Evolutionary conservation across 2,797 vertebrate species (phyloP), one percentile per base, ranked within the genome.

Genomic region (Apogon talboti): DNA sequence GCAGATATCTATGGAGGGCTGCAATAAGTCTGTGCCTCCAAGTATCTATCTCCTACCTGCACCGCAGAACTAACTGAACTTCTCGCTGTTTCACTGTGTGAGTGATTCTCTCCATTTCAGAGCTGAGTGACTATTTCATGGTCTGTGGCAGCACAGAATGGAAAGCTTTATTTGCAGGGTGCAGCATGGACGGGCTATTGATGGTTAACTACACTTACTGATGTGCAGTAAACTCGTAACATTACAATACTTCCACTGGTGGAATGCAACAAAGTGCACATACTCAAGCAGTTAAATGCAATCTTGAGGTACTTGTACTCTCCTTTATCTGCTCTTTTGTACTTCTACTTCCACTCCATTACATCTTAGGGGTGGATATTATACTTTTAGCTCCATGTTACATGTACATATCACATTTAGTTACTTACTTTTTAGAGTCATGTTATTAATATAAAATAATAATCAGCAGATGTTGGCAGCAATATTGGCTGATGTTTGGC

Each of bases 1-100:
- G 87, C 92, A 92, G 90, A 89, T 91, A 90, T 90, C 87, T 91
- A 89, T 84, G 87, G 86, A 83, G 81, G 79, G 79, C 82, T 78
- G 90, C 88, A 92, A 91, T 92, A 91, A 91, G 87, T 88, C 85
- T 85, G 71, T 89, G 89, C 91, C 92, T 91, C 84, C 86, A 61
- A 91, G 88, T 92, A 87, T 91, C 89, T 90, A 86, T 89, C 87
- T 83, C 83, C 87, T 87, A 87, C 87, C 83, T 86, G 80, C 81
- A 75, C 73, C 66, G 79, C 84, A 85, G 83, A 92, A 89, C 89
- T 78, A 87, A 90, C 81, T 74, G 80, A 91, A 90, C 90, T 92
- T 90, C 82, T 83, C 37, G 54, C 80, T 52, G 75, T 86, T 83
- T 80, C 81, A 51, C 87, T 53, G 7, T 76, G 81, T 90, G 90